Conservation (phyloP, 2,888 invertebrate species). For the Aphidius colemani region DNA sequence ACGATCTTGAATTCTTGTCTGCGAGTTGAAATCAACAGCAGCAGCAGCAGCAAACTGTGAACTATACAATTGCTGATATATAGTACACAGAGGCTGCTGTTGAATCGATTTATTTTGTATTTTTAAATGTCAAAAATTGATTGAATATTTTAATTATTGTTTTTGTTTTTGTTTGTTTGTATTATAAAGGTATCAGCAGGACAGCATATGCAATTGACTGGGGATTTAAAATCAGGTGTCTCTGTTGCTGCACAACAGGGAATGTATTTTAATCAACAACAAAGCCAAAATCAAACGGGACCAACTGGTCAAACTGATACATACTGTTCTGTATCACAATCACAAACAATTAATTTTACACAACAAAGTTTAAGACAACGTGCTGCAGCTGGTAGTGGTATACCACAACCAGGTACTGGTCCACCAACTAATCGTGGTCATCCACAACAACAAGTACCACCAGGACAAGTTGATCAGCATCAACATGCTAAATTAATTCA, state of each 20-base stretch:
- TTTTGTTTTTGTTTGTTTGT: constrained; percentile 20
- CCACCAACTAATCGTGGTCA: constrained; percentile 43
- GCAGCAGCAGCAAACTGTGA: too few relatives aligned
- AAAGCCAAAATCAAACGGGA: constrained; percentile 48
- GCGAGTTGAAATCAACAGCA: background rate
- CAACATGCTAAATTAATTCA: constrained; percentile 72
- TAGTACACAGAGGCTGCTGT: constrained; percentile 1
- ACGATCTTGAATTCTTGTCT: constrained; percentile 5
- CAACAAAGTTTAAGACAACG: constrained; percentile 72
- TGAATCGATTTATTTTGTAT: background rate
- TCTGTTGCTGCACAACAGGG: constrained; percentile 86
- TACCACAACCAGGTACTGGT: constrained; percentile 48
- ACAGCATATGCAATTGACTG: constrained; percentile 80
- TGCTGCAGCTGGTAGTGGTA: constrained; percentile 59
- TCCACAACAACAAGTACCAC: constrained; percentile 52
- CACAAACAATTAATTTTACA: constrained; percentile 84
- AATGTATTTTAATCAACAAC: constrained; percentile 70
- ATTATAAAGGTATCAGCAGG: constrained; percentile 78
- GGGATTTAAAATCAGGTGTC: constrained; percentile 74
- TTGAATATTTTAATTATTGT: background rate
- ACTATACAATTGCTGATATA: too few relatives aligned
- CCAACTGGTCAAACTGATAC: constrained; percentile 61
- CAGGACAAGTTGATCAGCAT: constrained; percentile 61
- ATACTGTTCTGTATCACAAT: constrained; percentile 77
- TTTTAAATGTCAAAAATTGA: constrained; percentile 17